Percentiles rank a stretch among this genome's conserved stretches.
Evolutionary conservation across 2,113 vertebrate genomes (phyloP).

Genomic region (Smithornis capensis): DNA sequence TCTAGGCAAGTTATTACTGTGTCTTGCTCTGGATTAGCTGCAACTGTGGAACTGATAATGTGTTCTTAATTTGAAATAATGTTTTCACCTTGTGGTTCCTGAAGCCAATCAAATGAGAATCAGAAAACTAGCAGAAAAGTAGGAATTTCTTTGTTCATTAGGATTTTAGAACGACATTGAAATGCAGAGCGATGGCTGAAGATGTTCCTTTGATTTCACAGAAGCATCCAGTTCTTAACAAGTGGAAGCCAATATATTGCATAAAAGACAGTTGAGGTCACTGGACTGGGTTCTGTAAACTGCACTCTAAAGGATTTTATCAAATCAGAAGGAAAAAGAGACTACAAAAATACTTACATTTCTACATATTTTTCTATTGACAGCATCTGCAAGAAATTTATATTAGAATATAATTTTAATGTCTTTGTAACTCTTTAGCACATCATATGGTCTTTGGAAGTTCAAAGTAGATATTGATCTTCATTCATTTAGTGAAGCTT

Average conservation of each 20-base stretch:
- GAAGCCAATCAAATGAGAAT: background rate
- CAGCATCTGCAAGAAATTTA: background rate
- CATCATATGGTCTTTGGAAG: background rate
- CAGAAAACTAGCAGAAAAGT: background rate
- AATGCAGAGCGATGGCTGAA: background rate
- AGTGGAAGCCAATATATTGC: background rate
- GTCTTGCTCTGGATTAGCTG: background rate
- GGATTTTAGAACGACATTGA: background rate
- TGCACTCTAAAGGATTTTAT: background rate
- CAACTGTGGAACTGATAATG: background rate
- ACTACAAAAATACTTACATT: background rate
- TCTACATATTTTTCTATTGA: background rate
- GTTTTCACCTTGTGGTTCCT: background rate
- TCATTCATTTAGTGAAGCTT: background rate
- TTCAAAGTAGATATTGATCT: background rate
- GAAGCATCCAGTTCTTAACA: background rate
- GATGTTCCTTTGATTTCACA: background rate
- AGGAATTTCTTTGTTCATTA: background rate
- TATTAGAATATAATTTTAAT: background rate
- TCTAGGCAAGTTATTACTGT: background rate
- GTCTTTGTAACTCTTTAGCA: background rate
- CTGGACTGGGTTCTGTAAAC: background rate
- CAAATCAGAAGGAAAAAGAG: background rate
- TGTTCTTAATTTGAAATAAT: background rate
- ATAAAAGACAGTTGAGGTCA: background rate